Evolutionary conservation across 2,888 invertebrate genomes (phyloP).

Genomic region (Pogonocherus hispidulus): DNA sequence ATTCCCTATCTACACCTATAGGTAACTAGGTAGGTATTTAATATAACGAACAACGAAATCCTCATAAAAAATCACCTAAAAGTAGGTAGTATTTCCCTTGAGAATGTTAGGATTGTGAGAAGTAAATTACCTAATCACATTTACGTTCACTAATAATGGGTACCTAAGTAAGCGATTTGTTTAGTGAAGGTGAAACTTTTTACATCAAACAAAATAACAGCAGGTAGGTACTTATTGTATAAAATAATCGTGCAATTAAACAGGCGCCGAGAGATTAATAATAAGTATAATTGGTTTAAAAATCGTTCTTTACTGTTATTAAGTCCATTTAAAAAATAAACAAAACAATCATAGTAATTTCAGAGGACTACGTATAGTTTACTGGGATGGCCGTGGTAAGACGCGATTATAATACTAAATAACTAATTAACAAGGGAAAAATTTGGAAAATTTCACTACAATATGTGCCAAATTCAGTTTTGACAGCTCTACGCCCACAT

Average conservation of each 20-base stretch:
- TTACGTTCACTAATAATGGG: too few species aligned
- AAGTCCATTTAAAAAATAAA: conserved; percentile 1
- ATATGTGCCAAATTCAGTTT: conserved; percentile 50
- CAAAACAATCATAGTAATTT: neutral
- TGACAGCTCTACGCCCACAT: conserved; percentile 68
- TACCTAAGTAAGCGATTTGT: neutral
- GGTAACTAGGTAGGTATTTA: too few species aligned
- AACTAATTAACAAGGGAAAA: neutral
- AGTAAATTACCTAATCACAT: neutral
- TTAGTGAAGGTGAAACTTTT: conserved; percentile 1
- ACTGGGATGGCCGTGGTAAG: neutral
- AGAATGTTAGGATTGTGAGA: neutral
- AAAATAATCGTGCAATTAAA: neutral
- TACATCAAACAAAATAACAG: neutral
- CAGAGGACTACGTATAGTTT: neutral
- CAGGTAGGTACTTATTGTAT: neutral
- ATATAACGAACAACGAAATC: too few species aligned
- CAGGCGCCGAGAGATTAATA: conserved; percentile 3
- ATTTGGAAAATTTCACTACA: conserved; percentile 33
- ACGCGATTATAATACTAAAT: neutral
- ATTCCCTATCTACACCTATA: too few species aligned
- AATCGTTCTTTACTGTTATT: neutral
- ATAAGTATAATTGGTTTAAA: neutral
- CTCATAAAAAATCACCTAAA: neutral
- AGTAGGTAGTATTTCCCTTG: neutral